phyloP scores from a whole-genome alignment of 2,888 invertebrate genomes.

The Carpatolechia fugitivella region DNA sequence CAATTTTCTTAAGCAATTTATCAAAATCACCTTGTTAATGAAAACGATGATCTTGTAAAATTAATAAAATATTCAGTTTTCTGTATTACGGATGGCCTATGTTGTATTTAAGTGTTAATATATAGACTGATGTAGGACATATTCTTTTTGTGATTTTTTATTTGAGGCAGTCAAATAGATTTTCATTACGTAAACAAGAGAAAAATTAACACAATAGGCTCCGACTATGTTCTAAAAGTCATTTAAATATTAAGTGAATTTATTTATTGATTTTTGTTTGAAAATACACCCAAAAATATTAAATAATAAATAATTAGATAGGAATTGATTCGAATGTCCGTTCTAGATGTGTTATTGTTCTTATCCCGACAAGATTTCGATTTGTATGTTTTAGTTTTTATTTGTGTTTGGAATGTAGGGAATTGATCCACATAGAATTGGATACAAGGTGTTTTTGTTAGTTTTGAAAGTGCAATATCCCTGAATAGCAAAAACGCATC shows the following conservation, averaged over 20 bases:
- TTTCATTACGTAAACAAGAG: too few species aligned
- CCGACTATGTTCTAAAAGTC: too few species aligned
- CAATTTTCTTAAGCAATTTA: background rate
- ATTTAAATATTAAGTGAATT: too few species aligned
- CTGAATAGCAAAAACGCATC: slow-evolving; percentile 15
- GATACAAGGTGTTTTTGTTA: background rate
- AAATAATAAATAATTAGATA: too few species aligned
- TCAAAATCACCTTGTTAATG: too few species aligned
- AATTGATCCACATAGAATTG: slow-evolving; percentile 8
- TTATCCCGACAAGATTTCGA: background rate
- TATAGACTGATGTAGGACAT: slow-evolving; percentile 50
- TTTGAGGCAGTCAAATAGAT: too few species aligned
- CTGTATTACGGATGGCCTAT: slow-evolving; percentile 49
- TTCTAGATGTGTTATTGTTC: background rate
- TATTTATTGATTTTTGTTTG: too few species aligned
- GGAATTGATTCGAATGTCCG: background rate
- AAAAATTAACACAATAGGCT: too few species aligned
- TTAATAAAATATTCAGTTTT: background rate
- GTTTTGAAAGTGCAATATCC: slow-evolving; percentile 9
- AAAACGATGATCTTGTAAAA: background rate
- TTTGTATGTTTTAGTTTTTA: background rate
- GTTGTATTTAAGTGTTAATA: slow-evolving; percentile 50
- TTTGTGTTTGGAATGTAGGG: background rate
- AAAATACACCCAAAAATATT: too few species aligned
- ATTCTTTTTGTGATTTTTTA: slow-evolving; percentile 16